phyloP scores from a whole-genome alignment of 2,888 invertebrate genomes.

The Drosophila borborema region DNA sequence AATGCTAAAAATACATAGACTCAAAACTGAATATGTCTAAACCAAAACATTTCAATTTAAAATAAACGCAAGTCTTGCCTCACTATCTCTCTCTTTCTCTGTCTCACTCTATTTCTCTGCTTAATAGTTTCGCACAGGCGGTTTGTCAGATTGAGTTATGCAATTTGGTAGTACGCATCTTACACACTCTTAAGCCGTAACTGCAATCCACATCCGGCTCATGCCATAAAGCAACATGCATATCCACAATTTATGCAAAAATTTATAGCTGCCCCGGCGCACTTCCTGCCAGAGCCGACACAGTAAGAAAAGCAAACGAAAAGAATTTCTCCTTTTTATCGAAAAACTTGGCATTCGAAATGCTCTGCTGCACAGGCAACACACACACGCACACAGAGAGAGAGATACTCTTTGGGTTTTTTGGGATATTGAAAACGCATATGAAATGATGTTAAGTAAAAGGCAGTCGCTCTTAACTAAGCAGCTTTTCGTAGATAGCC shows the following conservation, averaged over 20 bases:
- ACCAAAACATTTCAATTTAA: constrained; percentile 22
- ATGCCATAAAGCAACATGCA: constrained; percentile 68
- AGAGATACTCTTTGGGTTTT: constrained; percentile 2
- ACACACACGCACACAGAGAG: constrained; percentile 19
- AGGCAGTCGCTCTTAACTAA: constrained; percentile 64
- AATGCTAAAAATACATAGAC: neutral
- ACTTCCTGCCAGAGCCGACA: constrained; percentile 59
- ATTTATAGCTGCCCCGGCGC: constrained; percentile 66
- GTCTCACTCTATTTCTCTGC: neutral
- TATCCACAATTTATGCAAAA: constrained; percentile 69
- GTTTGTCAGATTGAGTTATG: constrained; percentile 57
- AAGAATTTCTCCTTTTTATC: constrained; percentile 65
- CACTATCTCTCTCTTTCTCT: neutral
- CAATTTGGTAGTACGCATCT: constrained; percentile 63
- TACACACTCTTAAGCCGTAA: constrained; percentile 58
- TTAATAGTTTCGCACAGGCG: constrained; percentile 2
- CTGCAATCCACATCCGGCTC: constrained; percentile 66
- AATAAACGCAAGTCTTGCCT: neutral
- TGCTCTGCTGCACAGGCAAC: constrained; percentile 32
- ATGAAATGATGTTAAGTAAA: constrained; percentile 60
- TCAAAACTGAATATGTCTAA: neutral
- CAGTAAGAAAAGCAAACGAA: constrained; percentile 40
- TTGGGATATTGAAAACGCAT: constrained; percentile 60
- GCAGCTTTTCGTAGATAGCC: constrained; percentile 48
- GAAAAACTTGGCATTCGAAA: constrained; percentile 70